phyloP scores from a whole-genome alignment of 64 coral and sea anemone species.

The Trachythela sp. region DNA sequence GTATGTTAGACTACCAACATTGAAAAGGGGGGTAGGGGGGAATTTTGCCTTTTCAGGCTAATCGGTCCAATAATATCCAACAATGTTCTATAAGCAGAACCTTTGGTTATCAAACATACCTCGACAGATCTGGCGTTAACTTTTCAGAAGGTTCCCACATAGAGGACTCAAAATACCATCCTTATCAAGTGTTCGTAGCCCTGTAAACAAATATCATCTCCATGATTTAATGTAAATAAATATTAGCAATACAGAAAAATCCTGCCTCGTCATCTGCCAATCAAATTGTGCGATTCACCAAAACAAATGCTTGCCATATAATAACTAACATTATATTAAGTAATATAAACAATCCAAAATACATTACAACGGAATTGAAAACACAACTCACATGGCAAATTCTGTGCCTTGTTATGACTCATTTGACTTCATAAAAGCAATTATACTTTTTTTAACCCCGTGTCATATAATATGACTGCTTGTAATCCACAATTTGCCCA shows the following conservation, averaged over 20 bases:
- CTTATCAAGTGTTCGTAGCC: slow-evolving; percentile 38
- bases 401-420: not conserved
- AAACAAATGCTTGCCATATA: too few relatives aligned
- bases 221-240: not conserved
- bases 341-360: not conserved
- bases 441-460: not conserved
- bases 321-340: too few relatives aligned
- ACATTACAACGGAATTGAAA: not conserved
- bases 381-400: not conserved
- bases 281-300: too few relatives aligned
- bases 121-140: not conserved
- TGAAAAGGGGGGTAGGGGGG: too few relatives aligned
- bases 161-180: slow-evolving; percentile 16
- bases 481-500: not conserved
- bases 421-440: not conserved
- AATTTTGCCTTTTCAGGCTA: too few relatives aligned
- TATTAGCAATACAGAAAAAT: too few relatives aligned
- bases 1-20: too few relatives aligned
- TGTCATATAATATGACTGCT: not conserved
- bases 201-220: slow-evolving; percentile 9
- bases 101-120: not conserved
- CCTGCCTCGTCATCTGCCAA: too few relatives aligned
- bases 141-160: slow-evolving; percentile 40
- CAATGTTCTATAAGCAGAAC: not conserved
- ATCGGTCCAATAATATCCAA: not conserved